Base-by-base conservation (phyloP, 1,140 invertebrate species). In the Thaumetopoea pityocampa region DNA sequence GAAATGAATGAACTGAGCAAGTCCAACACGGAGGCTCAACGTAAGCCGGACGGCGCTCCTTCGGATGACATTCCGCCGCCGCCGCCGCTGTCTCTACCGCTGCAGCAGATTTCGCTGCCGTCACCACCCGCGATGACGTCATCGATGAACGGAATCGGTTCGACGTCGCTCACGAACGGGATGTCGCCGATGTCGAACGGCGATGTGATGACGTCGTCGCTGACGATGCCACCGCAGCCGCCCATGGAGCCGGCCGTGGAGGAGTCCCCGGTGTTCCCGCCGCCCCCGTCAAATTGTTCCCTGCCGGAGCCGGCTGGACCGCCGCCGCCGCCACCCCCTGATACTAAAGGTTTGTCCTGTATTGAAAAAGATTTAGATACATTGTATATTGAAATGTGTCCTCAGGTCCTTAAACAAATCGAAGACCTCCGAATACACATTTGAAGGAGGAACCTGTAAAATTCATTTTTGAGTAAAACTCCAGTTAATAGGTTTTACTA, bases 251-350 rank as follows among this genome's bases (percentile, higher is more conserved):
- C 44, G 0, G 19, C 37, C 1, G 22, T 30, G 15, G 64, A 71
- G 26, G 54, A 67, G 16, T 79, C 67, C 1, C 72, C 68, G 1
- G 49, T 57, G 37, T 78, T 76, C 56, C 74, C 78, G 1, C 74
- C 84, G 26, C 87, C 86, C 7, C 54, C 73, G 0, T 23, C 37
- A 0, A 26, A 40, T 2, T 72, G 74, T 30, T 88, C 90, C 30
- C 77, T 93, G 33, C 92, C 93, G 3, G 92, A 93, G 59, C 92
- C 92, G 0, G 92, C 89, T 2, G 90, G 87, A 27, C 92, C 91
- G 1, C 92, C 93, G 2, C 92, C 91, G 7, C 87, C 60, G 17
- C 79, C 77, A 16, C 81, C 79, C 5, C 62, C 73, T 19, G 50
- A 60, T 14, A 55, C 62, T 4, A 77, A 77, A 62, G 73, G 77